Conservation (phyloP, 2,113 vertebrate genomes). For the Pollachius pollachius region DNA sequence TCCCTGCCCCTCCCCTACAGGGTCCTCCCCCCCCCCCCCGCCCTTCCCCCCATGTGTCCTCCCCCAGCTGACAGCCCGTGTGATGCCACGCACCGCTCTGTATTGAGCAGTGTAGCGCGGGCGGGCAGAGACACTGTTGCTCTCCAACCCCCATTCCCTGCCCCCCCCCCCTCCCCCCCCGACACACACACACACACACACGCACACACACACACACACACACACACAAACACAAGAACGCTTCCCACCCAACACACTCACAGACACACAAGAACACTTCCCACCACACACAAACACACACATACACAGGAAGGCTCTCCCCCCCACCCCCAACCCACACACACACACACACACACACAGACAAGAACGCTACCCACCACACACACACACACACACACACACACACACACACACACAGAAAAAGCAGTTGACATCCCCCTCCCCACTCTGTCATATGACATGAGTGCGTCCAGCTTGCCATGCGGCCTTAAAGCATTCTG, state of each 20-base stretch:
- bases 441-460: constrained; percentile 57
- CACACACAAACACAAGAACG: constrained; percentile 20
- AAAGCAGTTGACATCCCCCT: constrained; percentile 20
- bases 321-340: neutral
- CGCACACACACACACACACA: neutral
- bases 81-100: constrained; percentile 37
- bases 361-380: constrained; percentile 18
- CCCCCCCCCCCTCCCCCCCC: constrained; percentile 32
- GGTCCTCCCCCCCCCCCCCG: constrained; percentile 4
- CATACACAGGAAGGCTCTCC: no score
- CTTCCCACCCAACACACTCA: constrained; percentile 8
- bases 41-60: neutral
- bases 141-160: constrained; percentile 26
- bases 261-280: constrained; percentile 17
- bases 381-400: neutral
- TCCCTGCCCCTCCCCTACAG: neutral
- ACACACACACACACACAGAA: constrained; percentile 18
- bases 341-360: constrained; percentile 1
- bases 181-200: neutral
- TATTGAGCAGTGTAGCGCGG: constrained; percentile 43
- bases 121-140: constrained; percentile 28
- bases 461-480: constrained; percentile 62
- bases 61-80: constrained; percentile 7
- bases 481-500: constrained; percentile 67
- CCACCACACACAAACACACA: neutral